Base-by-base conservation (phyloP, 2,888 invertebrate genomes). In the Aproaerema taeniolella region DNA sequence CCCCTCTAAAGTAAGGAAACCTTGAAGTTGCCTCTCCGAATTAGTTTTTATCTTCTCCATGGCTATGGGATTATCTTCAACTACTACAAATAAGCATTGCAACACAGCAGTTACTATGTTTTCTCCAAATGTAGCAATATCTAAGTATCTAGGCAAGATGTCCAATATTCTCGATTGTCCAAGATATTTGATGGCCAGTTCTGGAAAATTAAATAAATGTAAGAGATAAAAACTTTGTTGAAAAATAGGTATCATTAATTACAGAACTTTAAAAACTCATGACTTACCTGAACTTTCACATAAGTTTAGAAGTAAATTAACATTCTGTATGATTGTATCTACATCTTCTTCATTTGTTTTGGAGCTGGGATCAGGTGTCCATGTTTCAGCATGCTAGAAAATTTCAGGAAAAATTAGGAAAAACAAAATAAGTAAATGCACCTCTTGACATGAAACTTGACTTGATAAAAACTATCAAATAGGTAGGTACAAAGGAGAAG, bases 41-140 rank as follows among this genome's bases (percentile, higher is more conserved):
- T 75, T 80, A 12, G 73, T 59, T 50, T 87, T 85, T n/a, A 91
- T 73, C 50, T 88, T 82, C 20, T 73, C 69, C 63, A 89, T 83
- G 0, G 90, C 89, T 41, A 71, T 63, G 0, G 87, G 73, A 68
- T 93, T 93, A 48, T 93, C 91, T 72, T 94, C 94, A 0, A 91
- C 88, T 28, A 93, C 88, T 3, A 92, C 91, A 55, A 92, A 86
- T 5, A 93, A 68, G 58, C 92, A 93, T 55, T 93, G 92, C 28
- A 91, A 88, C 43, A 88, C 85, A 12, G 89, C 85, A 49, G 82
- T 86, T 1, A 88, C 78, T 41, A 90, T 86, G 26, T 90, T 88
- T 36, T 73, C 63, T 1, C 90, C 90, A 62, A 90, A 92, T 3
- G 79, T 70, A 13, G 82, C 61, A 9, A 88, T 69, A 52, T 92